Evolutionary conservation across 2,888 invertebrate species (phyloP), one percentile per base, ranked within the genome.

Genomic region (Metallyticus violacea): DNA sequence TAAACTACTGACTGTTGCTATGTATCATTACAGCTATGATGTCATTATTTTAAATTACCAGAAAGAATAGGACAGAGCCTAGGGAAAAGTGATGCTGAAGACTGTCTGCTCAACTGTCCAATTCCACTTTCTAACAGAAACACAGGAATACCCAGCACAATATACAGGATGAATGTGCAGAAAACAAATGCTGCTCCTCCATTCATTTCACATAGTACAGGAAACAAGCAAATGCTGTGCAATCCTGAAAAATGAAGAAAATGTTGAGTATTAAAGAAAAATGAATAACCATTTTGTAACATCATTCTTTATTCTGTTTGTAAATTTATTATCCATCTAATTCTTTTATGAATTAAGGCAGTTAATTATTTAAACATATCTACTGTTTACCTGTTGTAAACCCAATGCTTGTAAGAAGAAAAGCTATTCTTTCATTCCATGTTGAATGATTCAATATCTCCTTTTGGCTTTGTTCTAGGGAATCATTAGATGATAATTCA

Each of bases 321-420:
- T 62, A 62, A n/a, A n/a, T 25, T 15, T 15, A 78, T 78, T n/a
- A 78, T n/a, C n/a, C n/a, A n/a, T n/a, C 27, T 15, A 25, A 25
- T 26, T 1, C 26, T 0, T 27, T 27, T 6, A 15, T 27, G 26
- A 3, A 25, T n/a, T 25, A 79, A 27, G 4, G 6, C 6, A 78
- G 1, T n/a, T n/a, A 1, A 27, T 27, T 79, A 79, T 79, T 79
- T n/a, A 26, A 79, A 26, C 5, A 22, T 26, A 9, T 26, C 2
- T 79, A 15, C 25, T 22, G 9, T 29, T 79, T 85, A 85, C 85
- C 85, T 85, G 85, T 85, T 9, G 85, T 85, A 27, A 85, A 85
- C 2, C 85, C 85, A 62, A 85, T 78, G 79, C 85, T 79, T 26
- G 85, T 79, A 7, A 85, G 26, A 76, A 85, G 79, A 79, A 85